A percentile compares a stretch with the other conserved stretches of the same genome.
These are phyloP conservation scores for Hippocampus guttulatus DNA, from an alignment of 2,113 vertebrate species.

Conservation along the genomic window DNA sequence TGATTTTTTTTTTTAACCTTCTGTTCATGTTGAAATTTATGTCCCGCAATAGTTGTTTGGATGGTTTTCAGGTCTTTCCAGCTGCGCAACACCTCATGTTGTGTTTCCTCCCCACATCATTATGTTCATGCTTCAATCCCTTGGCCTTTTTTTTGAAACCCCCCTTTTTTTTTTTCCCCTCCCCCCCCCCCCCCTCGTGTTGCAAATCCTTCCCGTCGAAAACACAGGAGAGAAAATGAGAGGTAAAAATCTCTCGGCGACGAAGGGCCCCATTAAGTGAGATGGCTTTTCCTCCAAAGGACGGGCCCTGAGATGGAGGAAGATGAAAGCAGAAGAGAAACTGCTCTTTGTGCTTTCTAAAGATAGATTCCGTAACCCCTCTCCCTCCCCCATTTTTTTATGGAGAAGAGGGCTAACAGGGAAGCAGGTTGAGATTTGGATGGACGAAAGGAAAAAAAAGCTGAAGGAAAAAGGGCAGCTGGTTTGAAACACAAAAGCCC, in stretches of 20 bases:
- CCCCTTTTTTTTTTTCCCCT: conserved; percentile 34
- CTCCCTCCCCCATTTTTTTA: conserved; percentile 10
- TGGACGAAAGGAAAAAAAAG: conserved; percentile 32
- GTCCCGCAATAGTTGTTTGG: background rate
- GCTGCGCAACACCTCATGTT: conserved; percentile 21
- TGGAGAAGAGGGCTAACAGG: conserved; percentile 43
- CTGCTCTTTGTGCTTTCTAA: conserved; percentile 55
- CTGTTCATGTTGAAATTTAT: background rate
- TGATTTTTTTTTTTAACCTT: background rate
- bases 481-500: conserved; percentile 64
- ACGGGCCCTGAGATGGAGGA: conserved; percentile 49
- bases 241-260: conserved; percentile 51
- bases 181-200: conserved; percentile 7
- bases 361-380: conserved; percentile 38
- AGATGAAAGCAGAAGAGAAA: conserved; percentile 53
- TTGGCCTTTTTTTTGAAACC: conserved; percentile 36
- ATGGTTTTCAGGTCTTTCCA: conserved; percentile 17
- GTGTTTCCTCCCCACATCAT: conserved; percentile 26
- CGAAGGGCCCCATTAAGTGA: conserved; percentile 59
- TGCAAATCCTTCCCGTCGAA: conserved; percentile 48
- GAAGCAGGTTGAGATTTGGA: conserved; percentile 45
- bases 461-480: conserved; percentile 48
- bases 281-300: conserved; percentile 44
- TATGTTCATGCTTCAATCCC: conserved; percentile 42
- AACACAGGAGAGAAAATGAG: conserved; percentile 51